Evolutionary conservation across 2,888 invertebrate genomes (phyloP).

Genomic region (Agriopis leucophaearia): DNA sequence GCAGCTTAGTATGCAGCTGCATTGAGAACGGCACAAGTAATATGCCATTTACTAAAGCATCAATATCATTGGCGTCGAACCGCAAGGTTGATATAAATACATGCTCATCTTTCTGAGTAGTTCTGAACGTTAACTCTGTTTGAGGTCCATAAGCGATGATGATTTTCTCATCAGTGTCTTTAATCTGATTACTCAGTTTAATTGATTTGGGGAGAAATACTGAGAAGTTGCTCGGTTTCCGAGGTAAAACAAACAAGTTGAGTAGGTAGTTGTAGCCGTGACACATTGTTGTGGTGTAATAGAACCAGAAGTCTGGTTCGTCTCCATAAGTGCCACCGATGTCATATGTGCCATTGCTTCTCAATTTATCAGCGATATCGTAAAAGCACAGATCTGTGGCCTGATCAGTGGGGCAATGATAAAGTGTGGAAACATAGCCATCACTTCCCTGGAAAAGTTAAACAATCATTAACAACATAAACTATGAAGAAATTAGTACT

Average conservation of each 20-base stretch:
- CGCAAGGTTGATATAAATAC: slow-evolving; percentile 67
- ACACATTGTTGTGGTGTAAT: slow-evolving; percentile 61
- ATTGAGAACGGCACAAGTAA: slow-evolving; percentile 68
- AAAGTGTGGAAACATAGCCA: slow-evolving; percentile 24
- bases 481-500: not conserved
- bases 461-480: not conserved
- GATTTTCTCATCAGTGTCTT: slow-evolving; percentile 12
- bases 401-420: slow-evolving; percentile 59
- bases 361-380: slow-evolving; percentile 60
- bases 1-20: slow-evolving; percentile 53
- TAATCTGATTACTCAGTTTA: slow-evolving; percentile 16
- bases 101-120: slow-evolving; percentile 58
- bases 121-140: slow-evolving; percentile 51
- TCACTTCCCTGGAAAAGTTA: slow-evolving; percentile 57
- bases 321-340: slow-evolving; percentile 72
- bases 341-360: slow-evolving; percentile 57
- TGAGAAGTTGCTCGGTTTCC: slow-evolving; percentile 60
- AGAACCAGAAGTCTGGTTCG: slow-evolving; percentile 74
- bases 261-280: slow-evolving; percentile 65
- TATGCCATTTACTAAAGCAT: slow-evolving; percentile 46
- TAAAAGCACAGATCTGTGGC: slow-evolving; percentile 65
- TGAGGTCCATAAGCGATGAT: slow-evolving; percentile 15
- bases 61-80: slow-evolving; percentile 55
- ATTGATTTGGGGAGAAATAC: slow-evolving; percentile 58
- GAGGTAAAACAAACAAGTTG: slow-evolving; percentile 71